phyloP scores from a whole-genome alignment of 2,113 vertebrate genomes.

The Coregonus clupeaformis region DNA sequence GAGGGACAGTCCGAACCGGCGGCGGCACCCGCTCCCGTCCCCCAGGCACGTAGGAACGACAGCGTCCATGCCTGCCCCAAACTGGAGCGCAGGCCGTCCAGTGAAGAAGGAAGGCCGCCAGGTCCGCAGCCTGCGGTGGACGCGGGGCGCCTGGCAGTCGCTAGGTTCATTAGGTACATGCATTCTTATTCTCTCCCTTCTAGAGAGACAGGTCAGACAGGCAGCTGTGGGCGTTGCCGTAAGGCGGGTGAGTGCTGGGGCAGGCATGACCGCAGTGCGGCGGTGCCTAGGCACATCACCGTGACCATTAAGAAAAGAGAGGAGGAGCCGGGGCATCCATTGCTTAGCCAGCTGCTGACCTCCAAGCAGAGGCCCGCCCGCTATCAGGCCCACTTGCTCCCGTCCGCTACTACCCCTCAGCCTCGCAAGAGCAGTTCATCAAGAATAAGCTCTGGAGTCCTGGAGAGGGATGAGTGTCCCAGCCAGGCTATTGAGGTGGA shows the following conservation, averaged over 20 bases:
- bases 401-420: constrained; percentile 38
- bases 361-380: constrained; percentile 66
- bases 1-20: constrained; percentile 51
- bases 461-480: constrained; percentile 28
- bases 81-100: constrained; percentile 67
- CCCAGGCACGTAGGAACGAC: constrained; percentile 69
- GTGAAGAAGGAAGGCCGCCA: constrained; percentile 78
- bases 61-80: constrained; percentile 60
- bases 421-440: constrained; percentile 42
- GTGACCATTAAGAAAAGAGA: constrained; percentile 71
- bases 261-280: constrained; percentile 57
- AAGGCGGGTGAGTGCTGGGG: constrained; percentile 71
- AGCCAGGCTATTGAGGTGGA: constrained; percentile 30
- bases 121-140: constrained; percentile 61
- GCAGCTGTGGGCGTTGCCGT: constrained; percentile 79
- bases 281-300: constrained; percentile 58
- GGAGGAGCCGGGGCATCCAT: constrained; percentile 69
- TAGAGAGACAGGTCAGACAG: constrained; percentile 75
- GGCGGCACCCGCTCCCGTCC: constrained; percentile 59
- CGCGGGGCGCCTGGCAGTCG: constrained; percentile 73
- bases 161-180: constrained; percentile 85
- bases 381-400: constrained; percentile 51
- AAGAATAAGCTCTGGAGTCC: constrained; percentile 31
- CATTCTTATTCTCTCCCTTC: constrained; percentile 83
- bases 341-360: constrained; percentile 70